phyloP scores from a whole-genome alignment of 2,113 vertebrate genomes.

The Serilophus lunatus region DNA sequence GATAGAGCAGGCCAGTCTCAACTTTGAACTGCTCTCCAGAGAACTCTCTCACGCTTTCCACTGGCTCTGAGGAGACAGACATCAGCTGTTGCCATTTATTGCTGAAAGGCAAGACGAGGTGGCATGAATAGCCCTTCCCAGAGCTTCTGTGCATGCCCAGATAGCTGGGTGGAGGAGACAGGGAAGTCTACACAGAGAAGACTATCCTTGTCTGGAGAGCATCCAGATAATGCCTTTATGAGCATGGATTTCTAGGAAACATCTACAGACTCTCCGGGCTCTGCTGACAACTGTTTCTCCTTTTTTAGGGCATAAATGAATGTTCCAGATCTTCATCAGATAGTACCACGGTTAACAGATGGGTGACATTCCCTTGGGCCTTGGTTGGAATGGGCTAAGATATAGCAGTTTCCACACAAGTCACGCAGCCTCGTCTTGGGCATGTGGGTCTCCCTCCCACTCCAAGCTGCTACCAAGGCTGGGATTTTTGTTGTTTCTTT shows the following conservation, averaged over 20 bases:
- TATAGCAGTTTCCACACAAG: neutral
- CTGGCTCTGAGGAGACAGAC: neutral
- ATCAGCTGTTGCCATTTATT: neutral
- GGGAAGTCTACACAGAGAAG: neutral
- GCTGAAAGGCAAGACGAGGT: neutral
- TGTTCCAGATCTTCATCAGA: neutral
- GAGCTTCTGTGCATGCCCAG: neutral
- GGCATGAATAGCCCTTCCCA: neutral
- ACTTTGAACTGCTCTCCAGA: neutral
- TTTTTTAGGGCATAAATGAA: neutral
- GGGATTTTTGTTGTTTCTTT: neutral
- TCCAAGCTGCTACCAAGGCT: neutral
- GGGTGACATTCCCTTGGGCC: neutral
- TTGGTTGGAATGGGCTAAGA: neutral
- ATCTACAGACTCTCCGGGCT: neutral
- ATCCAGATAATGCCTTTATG: neutral
- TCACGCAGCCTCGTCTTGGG: neutral
- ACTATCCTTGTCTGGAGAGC: neutral
- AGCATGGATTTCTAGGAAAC: neutral
- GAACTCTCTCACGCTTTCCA: fast-evolving
- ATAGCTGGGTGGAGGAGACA: fast-evolving
- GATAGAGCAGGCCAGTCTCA: neutral
- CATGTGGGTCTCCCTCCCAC: neutral
- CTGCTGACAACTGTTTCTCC: neutral
- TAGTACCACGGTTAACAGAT: fast-evolving